A percentile compares a stretch with the other conserved stretches of the same genome.
Evolutionary conservation across 2,888 invertebrate genomes (phyloP).

Genomic region (Geophilus truncorum): DNA sequence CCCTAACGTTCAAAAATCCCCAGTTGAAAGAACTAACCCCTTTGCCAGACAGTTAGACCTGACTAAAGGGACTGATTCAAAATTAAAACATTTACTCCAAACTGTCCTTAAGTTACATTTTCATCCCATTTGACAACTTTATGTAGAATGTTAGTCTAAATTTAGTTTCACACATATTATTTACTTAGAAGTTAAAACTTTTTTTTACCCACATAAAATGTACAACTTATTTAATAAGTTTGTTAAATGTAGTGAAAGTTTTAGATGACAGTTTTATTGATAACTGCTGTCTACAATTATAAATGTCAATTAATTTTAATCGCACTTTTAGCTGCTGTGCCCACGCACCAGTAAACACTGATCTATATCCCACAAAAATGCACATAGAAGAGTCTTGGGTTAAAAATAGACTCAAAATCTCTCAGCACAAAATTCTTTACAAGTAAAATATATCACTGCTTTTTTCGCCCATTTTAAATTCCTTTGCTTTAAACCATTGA

Average conservation of each 20-base stretch:
- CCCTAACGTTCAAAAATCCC: neutral
- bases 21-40: neutral
- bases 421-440: slow-evolving; percentile 20
- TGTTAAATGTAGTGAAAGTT: no score
- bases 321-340: neutral
- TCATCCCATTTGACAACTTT: no score
- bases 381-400: neutral
- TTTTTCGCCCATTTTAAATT: neutral
- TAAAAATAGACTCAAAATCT: neutral
- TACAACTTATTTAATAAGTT: no score
- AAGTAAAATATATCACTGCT: neutral
- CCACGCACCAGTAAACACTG: neutral
- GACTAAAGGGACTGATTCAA: neutral
- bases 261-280: no score
- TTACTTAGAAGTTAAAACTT: no score
- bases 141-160: no score
- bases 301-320: neutral
- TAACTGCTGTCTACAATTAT: neutral
- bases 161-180: no score
- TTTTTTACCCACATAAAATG: no score
- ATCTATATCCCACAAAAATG: neutral
- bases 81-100: neutral
- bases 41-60: neutral
- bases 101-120: no score
- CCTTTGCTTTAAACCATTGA: neutral